These are phyloP conservation scores for Bugula neritina DNA, from an alignment of 2,888 invertebrate genomes.

Conservation along the genomic window DNA sequence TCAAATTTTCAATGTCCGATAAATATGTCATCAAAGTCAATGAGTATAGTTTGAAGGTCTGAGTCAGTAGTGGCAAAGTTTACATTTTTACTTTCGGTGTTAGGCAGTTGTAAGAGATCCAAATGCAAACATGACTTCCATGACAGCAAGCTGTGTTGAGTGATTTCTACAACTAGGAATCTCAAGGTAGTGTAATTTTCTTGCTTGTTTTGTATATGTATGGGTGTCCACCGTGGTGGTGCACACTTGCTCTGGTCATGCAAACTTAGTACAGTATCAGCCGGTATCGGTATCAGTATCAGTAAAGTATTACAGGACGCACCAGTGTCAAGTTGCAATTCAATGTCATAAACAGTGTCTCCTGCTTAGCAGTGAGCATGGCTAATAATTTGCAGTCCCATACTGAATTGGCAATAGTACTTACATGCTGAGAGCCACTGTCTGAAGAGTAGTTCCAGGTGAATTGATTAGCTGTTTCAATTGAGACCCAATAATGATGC, in stretches of 20 bases:
- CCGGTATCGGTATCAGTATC: background rate
- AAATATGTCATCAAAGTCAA: conserved; percentile 20
- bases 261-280: background rate
- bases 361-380: background rate
- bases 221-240: background rate
- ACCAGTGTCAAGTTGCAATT: conserved; percentile 12
- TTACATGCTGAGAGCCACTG: background rate
- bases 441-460: conserved; percentile 14
- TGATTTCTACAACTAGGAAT: background rate
- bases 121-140: background rate
- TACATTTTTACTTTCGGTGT: background rate
- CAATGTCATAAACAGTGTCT: no score
- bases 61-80: background rate
- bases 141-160: conserved; percentile 1
- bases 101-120: background rate
- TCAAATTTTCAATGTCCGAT: background rate
- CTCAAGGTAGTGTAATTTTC: background rate
- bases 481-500: background rate
- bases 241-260: background rate
- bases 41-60: background rate
- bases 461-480: background rate
- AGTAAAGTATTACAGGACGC: background rate
- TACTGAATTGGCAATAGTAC: background rate
- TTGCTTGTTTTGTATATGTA: background rate
- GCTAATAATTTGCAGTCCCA: background rate